Evolutionary conservation across 2,888 invertebrate species (phyloP).

Genomic region (Megastigmus dorsalis): DNA sequence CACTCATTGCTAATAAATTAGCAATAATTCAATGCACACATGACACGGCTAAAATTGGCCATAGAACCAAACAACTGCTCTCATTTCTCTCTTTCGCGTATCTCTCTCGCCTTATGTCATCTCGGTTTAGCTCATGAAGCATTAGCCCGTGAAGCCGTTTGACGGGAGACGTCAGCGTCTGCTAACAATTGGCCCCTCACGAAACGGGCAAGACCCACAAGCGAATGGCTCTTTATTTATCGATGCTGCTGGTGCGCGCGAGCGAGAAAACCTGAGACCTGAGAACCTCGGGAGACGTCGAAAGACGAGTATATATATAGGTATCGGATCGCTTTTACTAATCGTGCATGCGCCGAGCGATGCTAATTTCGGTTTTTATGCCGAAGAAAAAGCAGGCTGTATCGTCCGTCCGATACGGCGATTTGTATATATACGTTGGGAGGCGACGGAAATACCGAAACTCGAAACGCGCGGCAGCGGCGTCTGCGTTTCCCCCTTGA

Average conservation of each 20-base stretch:
- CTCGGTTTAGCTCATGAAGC: too few relatives aligned
- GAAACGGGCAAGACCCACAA: slow-evolving; percentile 14
- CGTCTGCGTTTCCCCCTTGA: background rate
- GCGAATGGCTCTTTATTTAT: background rate
- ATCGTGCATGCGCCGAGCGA: background rate
- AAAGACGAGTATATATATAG: too few relatives aligned
- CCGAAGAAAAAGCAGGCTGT: slow-evolving; percentile 18
- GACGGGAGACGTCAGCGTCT: slow-evolving; percentile 12
- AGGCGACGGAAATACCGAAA: slow-evolving; percentile 32
- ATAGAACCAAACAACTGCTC: too few relatives aligned
- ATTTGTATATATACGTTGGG: slow-evolving; percentile 2
- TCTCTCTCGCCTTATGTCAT: too few relatives aligned
- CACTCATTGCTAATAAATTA: too few relatives aligned
- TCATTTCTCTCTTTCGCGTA: too few relatives aligned
- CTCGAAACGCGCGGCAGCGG: background rate
- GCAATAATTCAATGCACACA: too few relatives aligned
- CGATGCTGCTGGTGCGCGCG: background rate
- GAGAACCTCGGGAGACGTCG: too few relatives aligned
- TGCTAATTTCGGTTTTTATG: slow-evolving; percentile 25
- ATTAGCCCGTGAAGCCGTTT: background rate
- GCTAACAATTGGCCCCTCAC: slow-evolving; percentile 24
- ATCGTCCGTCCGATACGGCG: slow-evolving; percentile 13
- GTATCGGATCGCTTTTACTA: background rate
- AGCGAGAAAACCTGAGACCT: too few relatives aligned
- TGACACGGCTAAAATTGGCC: too few relatives aligned